Conservation (phyloP, 2,888 invertebrate species). For the Neuroscelio doddi region DNA sequence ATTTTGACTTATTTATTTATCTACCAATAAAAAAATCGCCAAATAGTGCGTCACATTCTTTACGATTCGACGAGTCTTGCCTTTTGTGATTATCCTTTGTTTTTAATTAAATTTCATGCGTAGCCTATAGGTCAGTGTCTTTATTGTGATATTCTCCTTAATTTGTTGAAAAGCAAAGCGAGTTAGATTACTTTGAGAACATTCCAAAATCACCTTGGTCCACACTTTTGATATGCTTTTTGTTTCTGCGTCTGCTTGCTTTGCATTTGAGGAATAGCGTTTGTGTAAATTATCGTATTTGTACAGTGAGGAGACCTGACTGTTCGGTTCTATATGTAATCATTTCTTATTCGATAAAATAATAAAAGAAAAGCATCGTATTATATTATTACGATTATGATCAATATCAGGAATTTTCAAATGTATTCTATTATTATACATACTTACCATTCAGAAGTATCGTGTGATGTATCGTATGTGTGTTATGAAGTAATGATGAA, state of each 20-base stretch:
- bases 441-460: slow-evolving; percentile 64
- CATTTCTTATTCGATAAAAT: slow-evolving; percentile 41
- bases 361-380: slow-evolving; percentile 49
- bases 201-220: slow-evolving; percentile 28
- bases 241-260: slow-evolving; percentile 26
- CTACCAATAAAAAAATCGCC: slow-evolving; percentile 20
- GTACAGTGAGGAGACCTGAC: slow-evolving; percentile 53
- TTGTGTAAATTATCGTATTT: slow-evolving; percentile 59
- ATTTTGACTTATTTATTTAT: slow-evolving; percentile 50
- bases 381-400: slow-evolving; percentile 53
- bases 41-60: slow-evolving; percentile 36
- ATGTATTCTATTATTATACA: slow-evolving; percentile 60
- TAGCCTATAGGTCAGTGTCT: slow-evolving; percentile 58
- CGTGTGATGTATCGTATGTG: slow-evolving; percentile 68
- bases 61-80: slow-evolving; percentile 27
- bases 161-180: slow-evolving; percentile 40
- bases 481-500: slow-evolving; percentile 64
- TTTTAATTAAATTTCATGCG: slow-evolving; percentile 48
- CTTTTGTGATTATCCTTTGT: slow-evolving; percentile 49
- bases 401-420: slow-evolving; percentile 60
- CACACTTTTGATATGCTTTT: not conserved
- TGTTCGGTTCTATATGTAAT: slow-evolving; percentile 36
- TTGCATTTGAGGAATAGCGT: slow-evolving; percentile 26
- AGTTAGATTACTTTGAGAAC: slow-evolving; percentile 19
- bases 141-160: slow-evolving; percentile 64